These are phyloP conservation scores for Drosophila teissieri DNA, from an alignment of 1,140 invertebrate genomes.

Conservation along the genomic window DNA sequence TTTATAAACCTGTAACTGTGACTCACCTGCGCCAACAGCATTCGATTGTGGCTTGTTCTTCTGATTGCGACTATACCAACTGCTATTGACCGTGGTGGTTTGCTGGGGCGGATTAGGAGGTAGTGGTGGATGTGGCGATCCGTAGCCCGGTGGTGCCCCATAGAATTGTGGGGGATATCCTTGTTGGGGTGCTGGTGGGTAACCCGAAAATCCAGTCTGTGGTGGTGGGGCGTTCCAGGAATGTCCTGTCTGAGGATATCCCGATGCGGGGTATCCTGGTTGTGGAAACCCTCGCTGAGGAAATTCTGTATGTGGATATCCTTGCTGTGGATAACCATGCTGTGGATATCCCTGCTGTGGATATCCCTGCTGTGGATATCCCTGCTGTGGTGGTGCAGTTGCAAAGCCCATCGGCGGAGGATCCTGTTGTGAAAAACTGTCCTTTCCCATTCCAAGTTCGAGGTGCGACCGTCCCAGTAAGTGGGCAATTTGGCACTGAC, in stretches of 20 bases:
- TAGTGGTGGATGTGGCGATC: constrained; percentile 5
- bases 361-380: constrained; percentile 2
- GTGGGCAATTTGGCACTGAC: constrained; percentile 18
- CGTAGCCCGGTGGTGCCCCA: constrained; percentile 14
- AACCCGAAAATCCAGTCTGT: constrained; percentile 11
- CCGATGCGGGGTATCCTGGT: constrained; percentile 26
- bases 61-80: constrained; percentile 59
- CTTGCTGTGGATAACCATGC: constrained; percentile 9
- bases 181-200: constrained; percentile 1
- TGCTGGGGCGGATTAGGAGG: constrained; percentile 6
- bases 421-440: not conserved
- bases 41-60: constrained; percentile 68
- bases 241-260: constrained; percentile 14
- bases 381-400: constrained; percentile 12
- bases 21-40: constrained; percentile 57
- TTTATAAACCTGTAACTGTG: not conserved
- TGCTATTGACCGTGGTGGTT: not conserved
- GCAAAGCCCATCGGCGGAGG: constrained; percentile 15
- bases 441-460: constrained; percentile 13
- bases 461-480: not conserved
- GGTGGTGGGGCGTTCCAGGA: constrained; percentile 14
- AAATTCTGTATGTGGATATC: constrained; percentile 32
- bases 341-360: not conserved
- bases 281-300: constrained; percentile 9
- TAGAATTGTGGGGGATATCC: constrained; percentile 42